A percentile compares a stretch with the other conserved stretches of the same genome.
phyloP scores from a whole-genome alignment of 1,140 invertebrate genomes.

The Drosophila novamexicana region DNA sequence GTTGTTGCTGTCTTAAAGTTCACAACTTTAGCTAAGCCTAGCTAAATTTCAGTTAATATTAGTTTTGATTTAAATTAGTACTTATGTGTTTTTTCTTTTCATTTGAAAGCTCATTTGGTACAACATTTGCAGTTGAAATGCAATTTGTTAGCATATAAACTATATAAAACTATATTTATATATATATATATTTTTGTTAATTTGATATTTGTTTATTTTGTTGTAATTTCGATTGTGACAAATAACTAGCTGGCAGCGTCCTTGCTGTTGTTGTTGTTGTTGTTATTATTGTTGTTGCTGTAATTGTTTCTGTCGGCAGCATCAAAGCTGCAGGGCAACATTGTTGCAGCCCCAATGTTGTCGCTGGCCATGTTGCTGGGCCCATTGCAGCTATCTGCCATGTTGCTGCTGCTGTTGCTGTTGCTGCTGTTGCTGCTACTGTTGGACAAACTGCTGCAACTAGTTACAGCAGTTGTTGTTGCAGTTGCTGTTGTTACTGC shows the following conservation, averaged over 20 bases:
- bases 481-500: conserved; percentile 40
- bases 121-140: conserved; percentile 78
- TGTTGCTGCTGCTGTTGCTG: conserved; percentile 44
- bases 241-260: conserved; percentile 67
- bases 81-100: conserved; percentile 24
- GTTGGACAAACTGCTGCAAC: conserved; percentile 52
- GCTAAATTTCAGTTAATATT: conserved; percentile 17
- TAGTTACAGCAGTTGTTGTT: conserved; percentile 47
- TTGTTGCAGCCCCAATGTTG: conserved; percentile 58
- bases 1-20: conserved; percentile 65
- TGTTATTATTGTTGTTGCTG: conserved; percentile 10
- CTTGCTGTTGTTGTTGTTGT: conserved; percentile 14
- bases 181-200: background rate
- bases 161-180: conserved; percentile 9
- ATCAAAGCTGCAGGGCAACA: conserved; percentile 62
- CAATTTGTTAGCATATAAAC: conserved; percentile 62
- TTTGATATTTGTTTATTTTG: conserved; percentile 8
- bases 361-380: conserved; percentile 39
- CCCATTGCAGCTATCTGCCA: conserved; percentile 53
- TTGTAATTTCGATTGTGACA: conserved; percentile 30
- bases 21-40: conserved; percentile 68
- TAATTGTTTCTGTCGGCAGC: conserved; percentile 31
- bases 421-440: conserved; percentile 50
- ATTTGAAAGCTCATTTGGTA: conserved; percentile 77
- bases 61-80: conserved; percentile 14